Evolutionary conservation across 2,113 vertebrate genomes (phyloP), one percentile per base, ranked within the genome.

Genomic region (Chroicocephalus ridibundus): DNA sequence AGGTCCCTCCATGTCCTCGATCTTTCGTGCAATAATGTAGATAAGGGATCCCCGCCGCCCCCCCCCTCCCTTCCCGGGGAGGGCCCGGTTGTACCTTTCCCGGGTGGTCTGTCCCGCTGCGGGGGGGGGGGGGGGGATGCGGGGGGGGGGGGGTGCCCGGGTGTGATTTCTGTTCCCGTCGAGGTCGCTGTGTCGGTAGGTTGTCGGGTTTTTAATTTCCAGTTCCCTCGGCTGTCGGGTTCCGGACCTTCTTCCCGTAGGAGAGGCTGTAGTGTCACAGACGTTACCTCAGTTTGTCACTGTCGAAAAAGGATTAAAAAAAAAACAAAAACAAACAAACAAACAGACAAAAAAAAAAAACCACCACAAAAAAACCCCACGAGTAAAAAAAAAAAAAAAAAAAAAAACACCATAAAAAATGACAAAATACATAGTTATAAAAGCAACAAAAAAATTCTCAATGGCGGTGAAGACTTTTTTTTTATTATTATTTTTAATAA

Each of bases 261-360:
- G 97, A 97, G 96, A 98, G 94, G 90, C 97, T 97, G 95, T 96
- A 97, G 96, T 96, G 92, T 98, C 97, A 97, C 96, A 98, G 98
- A 97, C 64, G 96, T 98, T 98, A 98, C 98, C 98, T 98, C 98
- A 98, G 96, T 98, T 98, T 98, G 98, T 98, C 96, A 98, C 97
- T 96, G 98, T 98, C 55, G 31, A 98, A 98, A 97, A 97, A 98
- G 90, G 93, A 91, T 93, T 94, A 38, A 95, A 90, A 79, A 84
- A 51, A 46, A 96, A n/a, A n/a, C 95, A 91, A 65, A 42, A 71
- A 32, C n/a, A 55, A 40, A 40, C 40, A 40, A 40, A 40, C 40
- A 40, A 40, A 70, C 52, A 62, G n/a, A n/a, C n/a, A n/a, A n/a
- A n/a, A 83, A 42, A 55, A 49, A 49, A 49, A 49, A 95, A 98